phyloP scores from a whole-genome alignment of 2,888 invertebrate species.

The Phortica magna region DNA sequence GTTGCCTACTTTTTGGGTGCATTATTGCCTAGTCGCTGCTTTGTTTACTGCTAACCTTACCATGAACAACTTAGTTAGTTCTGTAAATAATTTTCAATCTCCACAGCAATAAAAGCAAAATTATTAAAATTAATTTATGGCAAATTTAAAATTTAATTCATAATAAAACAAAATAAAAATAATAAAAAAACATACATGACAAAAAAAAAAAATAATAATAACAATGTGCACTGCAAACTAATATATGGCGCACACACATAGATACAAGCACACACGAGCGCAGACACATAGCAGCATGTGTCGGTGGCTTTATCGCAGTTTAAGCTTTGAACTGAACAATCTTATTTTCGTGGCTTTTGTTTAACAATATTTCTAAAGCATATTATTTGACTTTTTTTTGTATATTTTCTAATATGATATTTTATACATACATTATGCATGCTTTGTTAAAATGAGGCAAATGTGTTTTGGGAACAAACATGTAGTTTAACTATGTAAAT shows the following conservation, averaged over 20 bases:
- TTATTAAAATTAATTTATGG: neutral
- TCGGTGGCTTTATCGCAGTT: too few relatives aligned
- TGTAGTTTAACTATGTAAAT: slow-evolving; percentile 70
- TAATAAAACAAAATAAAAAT: neutral
- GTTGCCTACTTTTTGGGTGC: slow-evolving; percentile 15
- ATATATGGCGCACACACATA: neutral
- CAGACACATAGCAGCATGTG: neutral
- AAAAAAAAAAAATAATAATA: too few relatives aligned
- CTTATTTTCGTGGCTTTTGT: slow-evolving; percentile 48
- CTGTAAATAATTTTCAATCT: neutral
- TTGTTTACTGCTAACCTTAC: too few relatives aligned
- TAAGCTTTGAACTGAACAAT: slow-evolving; percentile 22
- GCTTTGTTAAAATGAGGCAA: slow-evolving; percentile 56
- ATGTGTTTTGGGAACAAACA: slow-evolving; percentile 77
- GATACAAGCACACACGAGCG: neutral
- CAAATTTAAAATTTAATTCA: neutral
- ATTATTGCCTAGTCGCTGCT: neutral
- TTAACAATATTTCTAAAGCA: too few relatives aligned
- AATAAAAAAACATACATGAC: neutral
- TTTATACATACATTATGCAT: slow-evolving; percentile 44
- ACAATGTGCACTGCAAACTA: neutral
- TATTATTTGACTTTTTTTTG: slow-evolving; percentile 49
- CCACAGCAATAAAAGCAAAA: neutral
- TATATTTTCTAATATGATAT: too few relatives aligned
- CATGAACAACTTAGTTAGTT: neutral